phyloP scores from a whole-genome alignment of 2,113 vertebrate genomes.

The Toxostoma redivivum region DNA sequence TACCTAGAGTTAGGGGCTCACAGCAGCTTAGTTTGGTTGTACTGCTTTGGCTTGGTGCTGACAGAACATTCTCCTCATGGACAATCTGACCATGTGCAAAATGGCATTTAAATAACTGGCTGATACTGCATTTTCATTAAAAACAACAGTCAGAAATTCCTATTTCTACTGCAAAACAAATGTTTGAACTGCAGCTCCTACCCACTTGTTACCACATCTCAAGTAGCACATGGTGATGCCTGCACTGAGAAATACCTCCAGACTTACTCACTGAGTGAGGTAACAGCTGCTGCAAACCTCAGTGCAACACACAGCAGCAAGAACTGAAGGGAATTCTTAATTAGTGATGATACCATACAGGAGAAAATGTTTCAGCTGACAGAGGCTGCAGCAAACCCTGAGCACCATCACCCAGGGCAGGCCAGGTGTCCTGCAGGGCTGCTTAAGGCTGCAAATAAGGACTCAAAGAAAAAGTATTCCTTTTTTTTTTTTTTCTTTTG shows the following conservation, averaged over 20 bases:
- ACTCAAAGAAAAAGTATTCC: neutral
- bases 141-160: neutral
- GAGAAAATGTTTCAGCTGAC: neutral
- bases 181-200: neutral
- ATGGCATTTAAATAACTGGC: neutral
- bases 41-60: neutral
- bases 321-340: neutral
- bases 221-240: rapidly evolving
- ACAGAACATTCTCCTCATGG: neutral
- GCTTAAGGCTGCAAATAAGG: neutral
- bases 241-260: neutral
- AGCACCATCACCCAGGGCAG: neutral
- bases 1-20: neutral
- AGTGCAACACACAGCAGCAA: rapidly evolving
- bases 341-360: neutral
- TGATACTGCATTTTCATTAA: neutral
- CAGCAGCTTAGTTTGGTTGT: neutral
- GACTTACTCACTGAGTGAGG: neutral
- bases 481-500: neutral
- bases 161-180: neutral
- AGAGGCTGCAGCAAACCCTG: neutral
- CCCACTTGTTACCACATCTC: neutral
- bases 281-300: neutral
- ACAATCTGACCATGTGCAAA: rapidly evolving
- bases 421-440: neutral